Evolutionary conservation across 2,888 invertebrate species (phyloP), one percentile per base, ranked within the genome.

Genomic region (Atherix ibis): DNA sequence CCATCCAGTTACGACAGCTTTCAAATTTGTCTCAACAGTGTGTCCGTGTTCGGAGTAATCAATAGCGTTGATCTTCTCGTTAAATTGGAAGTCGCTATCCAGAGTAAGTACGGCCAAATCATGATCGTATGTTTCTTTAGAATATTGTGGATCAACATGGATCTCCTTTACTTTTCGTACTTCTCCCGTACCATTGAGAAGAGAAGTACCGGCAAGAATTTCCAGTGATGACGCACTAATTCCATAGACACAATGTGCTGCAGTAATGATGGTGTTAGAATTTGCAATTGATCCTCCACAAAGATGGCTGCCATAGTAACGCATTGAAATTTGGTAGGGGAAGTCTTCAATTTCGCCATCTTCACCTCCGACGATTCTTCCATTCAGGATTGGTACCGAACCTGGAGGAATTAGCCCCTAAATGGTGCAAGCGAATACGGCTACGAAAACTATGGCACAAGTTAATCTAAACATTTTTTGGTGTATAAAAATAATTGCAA

Each of bases 261-360:
- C 72, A 1, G 72, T 73, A n/a, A n/a, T n/a, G n/a, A n/a, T n/a
- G n/a, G n/a, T n/a, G n/a, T n/a, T n/a, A n/a, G n/a, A n/a, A n/a
- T 2, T 73, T 38, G 4, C 68, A 15, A 74, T 54, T 5, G 67
- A 52, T 1, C 68, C 73, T 1, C 73, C 72, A 43, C 73, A 74
- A 0, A 54, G 51, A 41, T 73, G 71, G 0, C 52, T 45, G 2
- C 64, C 65, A 15, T 55, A 46, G n/a, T 45, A 44, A 15, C 48
- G 49, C 3, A 58, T 18, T 1, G 58, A 58, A 3, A n/a, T n/a
- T n/a, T n/a, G n/a, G n/a, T n/a, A n/a, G n/a, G n/a, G n/a, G n/a
- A n/a, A n/a, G n/a, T n/a, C 56, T 42, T 40, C 54, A 52, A 46
- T 50, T 53, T 1, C 57, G 58, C 35, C 41, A 46, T 2, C 42